Evolutionary conservation across 2,113 vertebrate species (phyloP).

Genomic region (Gymnarchus niloticus): DNA sequence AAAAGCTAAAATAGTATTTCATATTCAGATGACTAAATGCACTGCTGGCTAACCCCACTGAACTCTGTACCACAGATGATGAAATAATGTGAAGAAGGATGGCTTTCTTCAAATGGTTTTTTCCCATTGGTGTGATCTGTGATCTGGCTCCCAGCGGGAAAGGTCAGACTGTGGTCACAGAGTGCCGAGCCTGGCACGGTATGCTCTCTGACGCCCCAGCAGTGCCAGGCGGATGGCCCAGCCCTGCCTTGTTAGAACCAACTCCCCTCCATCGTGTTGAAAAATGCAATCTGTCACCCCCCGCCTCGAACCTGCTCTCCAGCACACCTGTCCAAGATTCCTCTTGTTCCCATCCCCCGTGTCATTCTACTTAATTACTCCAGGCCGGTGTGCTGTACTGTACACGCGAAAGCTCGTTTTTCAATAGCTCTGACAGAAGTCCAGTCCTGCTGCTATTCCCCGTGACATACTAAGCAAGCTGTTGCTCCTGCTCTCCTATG

Average conservation of each 20-base stretch:
- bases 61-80: not conserved
- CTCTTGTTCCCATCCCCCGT: not conserved
- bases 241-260: not conserved
- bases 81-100: not conserved
- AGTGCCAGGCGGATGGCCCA: not conserved
- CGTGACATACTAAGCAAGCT: not conserved
- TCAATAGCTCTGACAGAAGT: not conserved
- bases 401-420: not conserved
- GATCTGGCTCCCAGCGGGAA: not conserved
- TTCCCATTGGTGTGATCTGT: not conserved
- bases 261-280: not conserved
- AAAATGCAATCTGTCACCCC: not conserved
- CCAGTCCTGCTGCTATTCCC: not conserved
- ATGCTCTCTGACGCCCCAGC: too few relatives aligned
- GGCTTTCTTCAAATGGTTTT: not conserved
- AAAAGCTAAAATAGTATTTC: not conserved
- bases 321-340: not conserved
- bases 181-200: not conserved
- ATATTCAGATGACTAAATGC: not conserved
- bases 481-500: not conserved
- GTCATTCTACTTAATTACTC: constrained; percentile 18
- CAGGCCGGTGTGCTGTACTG: not conserved
- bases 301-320: not conserved
- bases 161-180: not conserved
- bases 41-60: not conserved